Base-by-base conservation (phyloP, 2,797 vertebrate genomes). In the Tamandua tetradactyla region DNA sequence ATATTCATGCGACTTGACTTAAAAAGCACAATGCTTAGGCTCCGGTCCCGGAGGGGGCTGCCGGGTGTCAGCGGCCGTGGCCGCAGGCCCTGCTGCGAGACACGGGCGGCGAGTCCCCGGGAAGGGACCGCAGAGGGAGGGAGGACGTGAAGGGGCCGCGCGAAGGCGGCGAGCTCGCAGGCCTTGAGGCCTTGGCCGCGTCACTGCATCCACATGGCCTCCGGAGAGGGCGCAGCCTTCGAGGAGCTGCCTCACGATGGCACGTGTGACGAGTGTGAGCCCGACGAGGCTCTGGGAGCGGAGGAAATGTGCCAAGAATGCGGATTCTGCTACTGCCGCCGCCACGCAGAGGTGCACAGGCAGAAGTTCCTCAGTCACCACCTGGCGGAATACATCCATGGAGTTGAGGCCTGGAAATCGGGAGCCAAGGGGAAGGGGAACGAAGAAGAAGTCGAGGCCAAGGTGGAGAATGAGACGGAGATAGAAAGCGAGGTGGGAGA, bases 221-320 rank as follows among this genome's bases (percentile, higher is more conserved):
- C 94, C 15, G 88, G 95, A 71, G 90, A n/a, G 61, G 92, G 71
- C 88, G 91, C 91, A 89, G 96, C 79, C 94, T 66, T 86, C n/a
- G 96, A 96, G 76, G 96, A 97, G 82, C 91, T 98, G 47, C 98
- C 98, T 97, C 98, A 98, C 97, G 99, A 99, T 11, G 99, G 99
- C 74, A 98, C 98, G 9, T 99, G 99, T 81, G 99, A 99, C 2
- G 99, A 98, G 0, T 99, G 99, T 5, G 99, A 99, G 96, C 99
- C 99, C 0, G 99, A 99, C 17, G 99, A 99, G 97, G 98, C 99
- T 7, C 98, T 98, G 30, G 96, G 98, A 0, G 99, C 99, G 0
- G 97, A 97, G 30, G 98, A 98, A n/a, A 96, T 99, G 4, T 98
- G 98, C 86, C 72, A 97, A 32, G 95, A 92, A 40, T 99, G 99